A percentile compares a stretch with the other conserved stretches of the same genome.
phyloP scores from a whole-genome alignment of 2,888 invertebrate genomes.

The Metellina segmentata region DNA sequence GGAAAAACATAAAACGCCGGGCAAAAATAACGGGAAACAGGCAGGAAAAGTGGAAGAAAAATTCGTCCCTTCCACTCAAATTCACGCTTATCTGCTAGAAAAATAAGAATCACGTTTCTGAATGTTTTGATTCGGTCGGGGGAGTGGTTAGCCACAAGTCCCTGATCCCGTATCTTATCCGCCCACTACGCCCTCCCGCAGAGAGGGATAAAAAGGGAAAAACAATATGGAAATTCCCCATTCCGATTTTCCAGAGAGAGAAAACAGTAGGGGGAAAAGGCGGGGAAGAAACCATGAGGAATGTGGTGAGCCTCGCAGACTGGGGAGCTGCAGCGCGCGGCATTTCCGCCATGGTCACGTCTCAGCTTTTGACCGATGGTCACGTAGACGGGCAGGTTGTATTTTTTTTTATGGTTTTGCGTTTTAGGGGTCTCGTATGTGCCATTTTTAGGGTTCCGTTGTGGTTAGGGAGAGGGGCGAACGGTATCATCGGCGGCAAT shows the following conservation, averaged over 20 bases:
- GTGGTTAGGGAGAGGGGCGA: background rate
- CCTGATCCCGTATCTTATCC: slow-evolving; percentile 57
- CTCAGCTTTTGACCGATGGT: slow-evolving; percentile 50
- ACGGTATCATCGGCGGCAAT: background rate
- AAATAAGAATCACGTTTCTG: slow-evolving; percentile 51
- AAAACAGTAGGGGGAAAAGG: background rate
- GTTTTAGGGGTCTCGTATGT: slow-evolving; percentile 42
- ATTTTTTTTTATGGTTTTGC: slow-evolving; percentile 40
- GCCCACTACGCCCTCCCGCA: slow-evolving; percentile 6
- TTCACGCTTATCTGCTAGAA: slow-evolving; percentile 47
- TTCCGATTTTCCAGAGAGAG: slow-evolving; percentile 17
- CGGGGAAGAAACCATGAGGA: background rate
- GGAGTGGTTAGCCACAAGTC: slow-evolving; percentile 67
- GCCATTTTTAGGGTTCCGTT: slow-evolving; percentile 12
- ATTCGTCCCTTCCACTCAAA: slow-evolving; percentile 21
- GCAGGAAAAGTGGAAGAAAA: slow-evolving; percentile 10
- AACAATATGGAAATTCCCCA: slow-evolving; percentile 61
- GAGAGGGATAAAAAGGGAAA: slow-evolving; percentile 9
- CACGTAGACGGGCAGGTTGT: slow-evolving; percentile 21
- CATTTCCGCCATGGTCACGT: slow-evolving; percentile 30
- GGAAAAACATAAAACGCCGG: background rate
- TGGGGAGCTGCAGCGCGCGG: background rate
- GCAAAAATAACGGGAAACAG: background rate
- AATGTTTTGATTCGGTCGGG: slow-evolving; percentile 59
- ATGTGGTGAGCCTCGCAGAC: slow-evolving; percentile 2